Percentiles rank a stretch among this genome's conserved stretches.
Evolutionary conservation across 37 sponge, comb jelly and placozoan genomes (phyloP).

Genomic region (Mnemiopsis leidyi): DNA sequence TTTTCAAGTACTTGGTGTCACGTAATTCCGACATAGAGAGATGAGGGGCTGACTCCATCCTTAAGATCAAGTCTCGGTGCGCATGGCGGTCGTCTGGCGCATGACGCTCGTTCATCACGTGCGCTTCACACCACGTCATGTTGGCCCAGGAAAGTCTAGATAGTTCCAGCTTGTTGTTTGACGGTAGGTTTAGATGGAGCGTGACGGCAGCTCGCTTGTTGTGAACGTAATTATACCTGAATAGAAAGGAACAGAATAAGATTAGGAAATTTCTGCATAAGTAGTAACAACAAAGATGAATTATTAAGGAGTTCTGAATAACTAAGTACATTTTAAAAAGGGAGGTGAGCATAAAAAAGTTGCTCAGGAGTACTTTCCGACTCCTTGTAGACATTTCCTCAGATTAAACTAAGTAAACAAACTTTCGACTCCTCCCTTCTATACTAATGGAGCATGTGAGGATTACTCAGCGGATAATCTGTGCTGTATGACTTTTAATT

Average conservation of each 20-base stretch:
- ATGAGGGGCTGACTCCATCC: neutral
- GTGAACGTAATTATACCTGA: neutral
- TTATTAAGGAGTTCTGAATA: no score
- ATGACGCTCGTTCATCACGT: neutral
- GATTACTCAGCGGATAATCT: no score
- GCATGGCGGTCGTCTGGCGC: neutral
- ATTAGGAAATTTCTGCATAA: no score
- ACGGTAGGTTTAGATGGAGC: neutral
- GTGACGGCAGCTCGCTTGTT: neutral
- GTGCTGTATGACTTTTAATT: no score
- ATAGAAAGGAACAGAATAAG: no score
- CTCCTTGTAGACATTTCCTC: no score
- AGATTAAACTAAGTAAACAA: no score
- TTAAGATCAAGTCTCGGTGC: neutral
- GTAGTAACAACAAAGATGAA: neutral
- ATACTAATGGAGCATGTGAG: neutral
- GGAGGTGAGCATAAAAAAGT: no score
- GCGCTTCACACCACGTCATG: constrained; percentile 15
- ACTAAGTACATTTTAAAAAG: no score
- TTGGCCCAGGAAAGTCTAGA: neutral
- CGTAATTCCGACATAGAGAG: neutral
- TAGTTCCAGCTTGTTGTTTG: neutral
- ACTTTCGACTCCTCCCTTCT: no score
- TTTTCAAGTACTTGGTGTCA: neutral
- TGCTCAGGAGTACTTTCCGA: no score